Evolutionary conservation across 2,113 vertebrate species (phyloP).

Genomic region (Aphelocoma coerulescens): DNA sequence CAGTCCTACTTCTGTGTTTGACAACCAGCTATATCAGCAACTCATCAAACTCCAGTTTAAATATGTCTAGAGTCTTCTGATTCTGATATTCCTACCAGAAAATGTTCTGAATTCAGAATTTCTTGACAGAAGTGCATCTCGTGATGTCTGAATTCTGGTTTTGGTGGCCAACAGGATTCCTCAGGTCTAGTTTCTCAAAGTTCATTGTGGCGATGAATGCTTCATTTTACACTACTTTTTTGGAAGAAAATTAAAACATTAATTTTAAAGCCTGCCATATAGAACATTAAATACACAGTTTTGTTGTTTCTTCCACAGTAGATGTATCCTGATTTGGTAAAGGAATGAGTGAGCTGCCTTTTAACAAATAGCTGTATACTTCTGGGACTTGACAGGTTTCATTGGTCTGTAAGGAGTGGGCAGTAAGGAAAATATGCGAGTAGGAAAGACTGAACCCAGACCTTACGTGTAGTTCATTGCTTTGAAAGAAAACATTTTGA

Average conservation of each 20-base stretch:
- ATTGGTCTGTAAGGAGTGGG: background rate
- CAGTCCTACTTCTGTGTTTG: background rate
- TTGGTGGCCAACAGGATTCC: background rate
- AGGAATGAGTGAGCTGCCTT: background rate
- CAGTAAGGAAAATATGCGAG: background rate
- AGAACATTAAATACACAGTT: background rate
- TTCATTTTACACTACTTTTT: background rate
- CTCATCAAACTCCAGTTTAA: background rate
- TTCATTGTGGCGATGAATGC: background rate
- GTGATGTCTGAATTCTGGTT: background rate
- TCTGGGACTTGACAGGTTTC: background rate
- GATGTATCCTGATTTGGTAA: background rate
- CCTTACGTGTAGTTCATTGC: background rate
- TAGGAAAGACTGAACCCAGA: background rate
- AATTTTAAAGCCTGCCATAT: background rate
- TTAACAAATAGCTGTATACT: background rate
- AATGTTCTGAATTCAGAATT: background rate
- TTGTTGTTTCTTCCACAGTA: background rate
- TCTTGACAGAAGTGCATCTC: background rate
- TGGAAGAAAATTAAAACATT: background rate
- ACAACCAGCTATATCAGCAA: background rate
- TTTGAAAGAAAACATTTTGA: background rate
- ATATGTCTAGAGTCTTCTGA: background rate
- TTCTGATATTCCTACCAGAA: background rate
- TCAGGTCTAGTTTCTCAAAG: background rate